phyloP scores from a whole-genome alignment of 2,113 vertebrate genomes.

The Lontra canadensis region DNA sequence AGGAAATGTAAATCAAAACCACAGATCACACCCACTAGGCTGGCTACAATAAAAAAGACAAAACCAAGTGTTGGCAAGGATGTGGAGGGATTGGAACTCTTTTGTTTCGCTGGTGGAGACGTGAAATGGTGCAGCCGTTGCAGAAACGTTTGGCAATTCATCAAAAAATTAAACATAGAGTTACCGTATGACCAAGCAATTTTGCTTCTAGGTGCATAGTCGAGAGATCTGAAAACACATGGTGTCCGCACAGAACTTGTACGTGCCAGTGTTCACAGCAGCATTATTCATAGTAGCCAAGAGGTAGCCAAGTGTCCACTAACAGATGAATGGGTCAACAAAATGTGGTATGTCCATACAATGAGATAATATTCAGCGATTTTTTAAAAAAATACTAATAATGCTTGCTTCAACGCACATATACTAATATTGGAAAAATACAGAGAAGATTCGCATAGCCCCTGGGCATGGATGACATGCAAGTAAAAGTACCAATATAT shows the following conservation, averaged over 20 bases:
- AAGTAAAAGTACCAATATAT: neutral
- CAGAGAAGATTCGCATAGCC: neutral
- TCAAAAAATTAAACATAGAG: neutral
- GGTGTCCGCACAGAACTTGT: neutral
- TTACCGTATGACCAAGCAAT: neutral
- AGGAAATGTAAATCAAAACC: neutral
- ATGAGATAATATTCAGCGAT: neutral
- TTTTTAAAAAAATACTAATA: neutral
- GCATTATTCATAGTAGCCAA: neutral
- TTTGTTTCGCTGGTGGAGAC: neutral
- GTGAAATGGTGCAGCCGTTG: neutral
- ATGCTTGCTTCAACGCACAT: neutral
- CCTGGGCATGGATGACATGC: neutral
- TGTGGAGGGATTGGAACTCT: neutral
- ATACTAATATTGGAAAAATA: neutral
- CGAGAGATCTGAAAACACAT: neutral
- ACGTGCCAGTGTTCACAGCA: neutral
- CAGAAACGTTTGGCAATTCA: neutral
- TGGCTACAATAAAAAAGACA: neutral
- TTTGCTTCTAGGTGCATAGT: neutral
- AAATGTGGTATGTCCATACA: neutral
- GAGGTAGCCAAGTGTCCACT: neutral
- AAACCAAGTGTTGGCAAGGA: neutral
- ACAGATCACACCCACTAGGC: neutral
- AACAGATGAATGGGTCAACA: neutral